Base-by-base conservation (phyloP, 1,140 invertebrate genomes). In the Drosophila pallidifrons region DNA sequence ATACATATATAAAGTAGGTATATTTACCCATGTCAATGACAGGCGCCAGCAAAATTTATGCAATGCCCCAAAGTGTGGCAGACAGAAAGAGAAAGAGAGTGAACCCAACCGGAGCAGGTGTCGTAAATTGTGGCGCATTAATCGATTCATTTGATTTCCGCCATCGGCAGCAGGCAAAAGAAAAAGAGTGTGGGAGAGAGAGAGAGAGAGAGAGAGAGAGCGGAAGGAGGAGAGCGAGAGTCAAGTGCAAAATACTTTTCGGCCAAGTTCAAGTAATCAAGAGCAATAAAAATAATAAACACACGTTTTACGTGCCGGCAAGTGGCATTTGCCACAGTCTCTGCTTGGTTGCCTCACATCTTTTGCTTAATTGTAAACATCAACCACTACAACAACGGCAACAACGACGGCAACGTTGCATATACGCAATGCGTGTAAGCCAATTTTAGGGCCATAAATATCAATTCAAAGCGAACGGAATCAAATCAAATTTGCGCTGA, bases 371-470 rank as follows among this genome's bases (percentile, higher is more conserved):
- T 57, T 72, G 57, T 66, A 75, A 20, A 20, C 20, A 20, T 20
- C 20, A 20, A 20, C 16, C 2, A 20, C n/a, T n/a, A n/a, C 16
- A 20, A 20, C 16, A 20, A 20, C 16, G 10, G 10, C 35, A 70
- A 71, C 74, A 67, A 55, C 52, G 20, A 30, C 30, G 61, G 11
- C 43, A 25, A 25, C 20, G 3, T 25, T 25, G 28, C 52, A 38
- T 59, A 68, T 77, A 67, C 77, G 46, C 54, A 87, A 87, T 76
- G 65, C 70, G 32, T 71, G 75, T 87, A 87, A 88, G 80, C 85
- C 77, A 75, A 87, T 88, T 83, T 83, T 63, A 70, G 51, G 60
- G 59, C 55, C 83, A 80, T 87, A 87, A 87, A 87, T 83, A 87
- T 88, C 73, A 72, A 77, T 79, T 68, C 73, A 75, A 71, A 80